These are phyloP conservation scores for Melikaiella ostensackeni DNA, from an alignment of 2,888 invertebrate species.

Conservation along the genomic window DNA sequence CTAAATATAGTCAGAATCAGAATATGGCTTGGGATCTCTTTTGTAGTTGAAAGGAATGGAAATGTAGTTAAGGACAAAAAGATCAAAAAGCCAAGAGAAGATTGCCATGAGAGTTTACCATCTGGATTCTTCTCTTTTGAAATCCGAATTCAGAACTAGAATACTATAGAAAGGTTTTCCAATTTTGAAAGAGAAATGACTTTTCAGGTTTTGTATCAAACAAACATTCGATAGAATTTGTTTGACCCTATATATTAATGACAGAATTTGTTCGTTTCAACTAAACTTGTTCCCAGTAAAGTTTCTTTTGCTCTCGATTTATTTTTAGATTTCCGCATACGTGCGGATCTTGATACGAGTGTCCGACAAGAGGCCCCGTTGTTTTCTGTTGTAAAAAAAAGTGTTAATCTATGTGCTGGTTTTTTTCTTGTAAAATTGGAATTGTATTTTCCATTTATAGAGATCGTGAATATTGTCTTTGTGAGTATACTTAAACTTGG, in stretches of 20 bases:
- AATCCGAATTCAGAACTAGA: no score
- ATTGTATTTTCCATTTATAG: no score
- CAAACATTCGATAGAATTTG: no score
- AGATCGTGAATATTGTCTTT: no score
- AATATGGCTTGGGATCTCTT: not conserved
- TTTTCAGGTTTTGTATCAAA: no score
- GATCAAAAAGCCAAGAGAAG: not conserved
- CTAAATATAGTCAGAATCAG: not conserved
- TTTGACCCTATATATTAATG: no score
- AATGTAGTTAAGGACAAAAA: not conserved
- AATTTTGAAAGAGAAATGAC: no score
- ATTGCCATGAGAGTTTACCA: not conserved
- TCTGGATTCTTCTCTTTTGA: not conserved
- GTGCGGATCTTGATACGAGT: slow-evolving; percentile 6
- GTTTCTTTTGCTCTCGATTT: not conserved
- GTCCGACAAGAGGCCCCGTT: not conserved
- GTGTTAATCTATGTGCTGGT: not conserved
- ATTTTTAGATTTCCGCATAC: not conserved
- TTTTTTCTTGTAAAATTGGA: no score
- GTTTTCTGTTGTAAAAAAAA: not conserved
- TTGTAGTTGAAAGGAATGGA: not conserved
- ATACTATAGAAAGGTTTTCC: no score
- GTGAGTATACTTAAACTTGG: no score
- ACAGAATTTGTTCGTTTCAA: no score
- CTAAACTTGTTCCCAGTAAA: no score